A percentile compares a stretch with the other conserved stretches of the same genome.
Conservation (phyloP, 2,888 invertebrate species). For the Phanerotoma sp. region DNA sequence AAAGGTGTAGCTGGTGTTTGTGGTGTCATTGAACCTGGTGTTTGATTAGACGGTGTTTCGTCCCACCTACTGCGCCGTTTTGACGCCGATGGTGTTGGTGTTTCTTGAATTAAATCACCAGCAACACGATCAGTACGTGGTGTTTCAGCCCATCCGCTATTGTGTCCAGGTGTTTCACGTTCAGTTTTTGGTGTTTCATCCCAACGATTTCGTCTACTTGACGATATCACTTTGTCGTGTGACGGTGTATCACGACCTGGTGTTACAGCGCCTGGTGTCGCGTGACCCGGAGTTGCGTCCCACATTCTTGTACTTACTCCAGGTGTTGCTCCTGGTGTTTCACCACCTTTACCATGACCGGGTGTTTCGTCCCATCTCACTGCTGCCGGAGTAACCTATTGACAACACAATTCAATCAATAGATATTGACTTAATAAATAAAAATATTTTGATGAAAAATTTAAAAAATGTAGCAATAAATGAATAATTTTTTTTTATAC, state of each 20-base stretch:
- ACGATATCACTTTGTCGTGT: slow-evolving; percentile 65
- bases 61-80: slow-evolving; percentile 98
- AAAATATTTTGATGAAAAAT: no score
- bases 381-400: slow-evolving; percentile 72
- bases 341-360: slow-evolving; percentile 77
- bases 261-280: slow-evolving; percentile 82
- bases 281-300: slow-evolving; percentile 96
- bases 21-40: slow-evolving; percentile 66
- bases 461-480: no score
- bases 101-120: slow-evolving; percentile 81
- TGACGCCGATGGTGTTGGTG: slow-evolving; percentile 91
- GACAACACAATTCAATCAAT: neutral
- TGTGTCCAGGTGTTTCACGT: slow-evolving; percentile 94
- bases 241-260: slow-evolving; percentile 85
- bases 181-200: slow-evolving; percentile 99
- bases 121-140: slow-evolving; percentile 90
- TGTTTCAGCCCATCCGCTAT: slow-evolving; percentile 99
- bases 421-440: no score
- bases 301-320: slow-evolving; percentile 86
- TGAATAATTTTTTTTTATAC: no score
- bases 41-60: slow-evolving; percentile 86
- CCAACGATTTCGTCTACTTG: slow-evolving; percentile 93
- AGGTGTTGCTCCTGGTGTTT: slow-evolving; percentile 92
- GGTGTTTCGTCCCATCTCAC: slow-evolving; percentile 96
- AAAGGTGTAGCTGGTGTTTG: slow-evolving; percentile 80